phyloP scores from a whole-genome alignment of 2,113 vertebrate species.

The Tympanuchus pallidicinctus region DNA sequence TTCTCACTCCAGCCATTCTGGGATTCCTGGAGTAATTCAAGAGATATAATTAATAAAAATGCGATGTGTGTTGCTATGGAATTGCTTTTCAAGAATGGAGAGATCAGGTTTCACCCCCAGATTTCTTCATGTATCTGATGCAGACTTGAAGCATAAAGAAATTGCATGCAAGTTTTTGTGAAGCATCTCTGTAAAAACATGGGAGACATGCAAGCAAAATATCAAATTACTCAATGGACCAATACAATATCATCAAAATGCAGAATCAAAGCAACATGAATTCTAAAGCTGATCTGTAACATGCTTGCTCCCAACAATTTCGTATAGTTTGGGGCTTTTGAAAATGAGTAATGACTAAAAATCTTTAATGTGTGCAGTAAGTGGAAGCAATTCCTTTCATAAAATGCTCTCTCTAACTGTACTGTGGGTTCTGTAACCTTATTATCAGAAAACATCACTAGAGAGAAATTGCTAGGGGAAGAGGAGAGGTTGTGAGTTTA shows the following conservation, averaged over 20 bases:
- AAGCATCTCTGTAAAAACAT: background rate
- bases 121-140: background rate
- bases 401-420: conserved; percentile 7
- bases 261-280: background rate
- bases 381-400: background rate
- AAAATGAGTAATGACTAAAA: background rate
- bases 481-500: background rate
- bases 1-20: background rate
- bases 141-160: background rate
- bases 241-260: background rate
- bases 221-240: background rate
- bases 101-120: background rate
- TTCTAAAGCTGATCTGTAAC: background rate
- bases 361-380: background rate
- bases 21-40: background rate
- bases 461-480: conserved; percentile 4
- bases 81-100: background rate
- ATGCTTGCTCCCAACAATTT: background rate
- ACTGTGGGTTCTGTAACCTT: conserved; percentile 26
- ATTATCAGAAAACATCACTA: background rate
- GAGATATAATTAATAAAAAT: background rate
- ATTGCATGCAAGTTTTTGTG: background rate
- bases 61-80: background rate
- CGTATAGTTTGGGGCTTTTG: background rate
- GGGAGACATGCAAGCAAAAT: background rate